These are phyloP conservation scores for Acheta domesticus DNA, from an alignment of 2,888 invertebrate species.

Conservation along the genomic window DNA sequence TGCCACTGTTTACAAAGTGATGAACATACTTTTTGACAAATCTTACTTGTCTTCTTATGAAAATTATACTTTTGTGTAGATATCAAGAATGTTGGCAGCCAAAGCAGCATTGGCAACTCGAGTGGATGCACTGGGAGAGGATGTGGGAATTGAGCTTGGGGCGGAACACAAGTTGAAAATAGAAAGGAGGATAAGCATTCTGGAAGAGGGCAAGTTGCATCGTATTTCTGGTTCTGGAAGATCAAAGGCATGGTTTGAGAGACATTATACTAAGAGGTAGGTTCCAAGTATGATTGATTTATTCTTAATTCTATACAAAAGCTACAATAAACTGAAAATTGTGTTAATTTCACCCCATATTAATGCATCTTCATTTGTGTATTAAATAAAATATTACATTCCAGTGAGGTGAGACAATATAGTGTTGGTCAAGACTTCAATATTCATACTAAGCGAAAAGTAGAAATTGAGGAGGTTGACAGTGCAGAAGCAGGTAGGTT, in stretches of 20 bases:
- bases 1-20: too few relatives aligned
- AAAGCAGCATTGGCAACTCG: slow-evolving; percentile 91
- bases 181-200: slow-evolving; percentile 70
- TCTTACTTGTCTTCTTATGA: too few relatives aligned
- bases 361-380: not conserved
- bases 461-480: slow-evolving; percentile 46
- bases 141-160: slow-evolving; percentile 75
- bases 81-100: slow-evolving; percentile 94
- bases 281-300: not conserved
- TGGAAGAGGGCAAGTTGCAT: slow-evolving; percentile 81
- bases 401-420: slow-evolving; percentile 77
- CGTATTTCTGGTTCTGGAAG: slow-evolving; percentile 86
- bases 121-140: slow-evolving; percentile 95
- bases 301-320: not conserved
- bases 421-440: slow-evolving; percentile 78
- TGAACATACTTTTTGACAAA: too few relatives aligned
- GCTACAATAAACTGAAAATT: not conserved
- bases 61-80: slow-evolving; percentile 43
- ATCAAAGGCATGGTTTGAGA: slow-evolving; percentile 85
- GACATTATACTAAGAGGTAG: slow-evolving; percentile 77
- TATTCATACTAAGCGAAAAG: slow-evolving; percentile 54
- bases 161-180: slow-evolving; percentile 85
- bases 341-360: not conserved
- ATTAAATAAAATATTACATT: not conserved
- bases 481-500: slow-evolving; percentile 37